Percentiles rank a stretch among this genome's conserved stretches.
Evolutionary conservation across 2,797 vertebrate species (phyloP).

Genomic region (Brachyalestes nurse): DNA sequence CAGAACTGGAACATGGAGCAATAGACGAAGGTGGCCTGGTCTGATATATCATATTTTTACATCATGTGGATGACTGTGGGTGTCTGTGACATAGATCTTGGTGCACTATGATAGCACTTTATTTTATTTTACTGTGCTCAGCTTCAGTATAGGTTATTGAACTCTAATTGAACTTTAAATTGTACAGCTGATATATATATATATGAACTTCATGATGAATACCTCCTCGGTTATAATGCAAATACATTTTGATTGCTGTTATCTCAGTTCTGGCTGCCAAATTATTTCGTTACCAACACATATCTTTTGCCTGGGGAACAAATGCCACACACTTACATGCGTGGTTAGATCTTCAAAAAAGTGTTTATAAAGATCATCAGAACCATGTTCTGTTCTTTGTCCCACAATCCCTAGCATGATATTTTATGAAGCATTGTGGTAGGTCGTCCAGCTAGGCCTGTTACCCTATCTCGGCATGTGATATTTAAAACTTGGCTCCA

Average conservation of each 20-base stretch:
- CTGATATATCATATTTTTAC: too few relatives aligned
- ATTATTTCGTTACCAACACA: background rate
- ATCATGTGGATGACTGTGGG: too few relatives aligned
- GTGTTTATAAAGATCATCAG: conserved; percentile 64
- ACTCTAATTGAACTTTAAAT: background rate
- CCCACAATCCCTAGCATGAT: conserved; percentile 66
- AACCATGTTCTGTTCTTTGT: conserved; percentile 68
- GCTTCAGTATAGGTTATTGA: background rate
- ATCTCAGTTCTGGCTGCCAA: background rate
- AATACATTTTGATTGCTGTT: background rate
- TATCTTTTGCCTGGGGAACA: background rate
- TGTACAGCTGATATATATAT: background rate
- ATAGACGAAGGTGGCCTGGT: too few relatives aligned
- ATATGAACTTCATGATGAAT: background rate
- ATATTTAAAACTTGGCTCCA: conserved; percentile 79
- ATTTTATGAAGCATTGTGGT: conserved; percentile 77
- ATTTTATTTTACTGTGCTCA: background rate
- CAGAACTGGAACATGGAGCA: too few relatives aligned
- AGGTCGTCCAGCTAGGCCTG: conserved; percentile 69
- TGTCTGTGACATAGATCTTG: too few relatives aligned
- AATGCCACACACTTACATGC: background rate
- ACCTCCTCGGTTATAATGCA: background rate
- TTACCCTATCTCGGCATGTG: conserved; percentile 70
- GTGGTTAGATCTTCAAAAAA: conserved; percentile 15
- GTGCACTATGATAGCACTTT: too few relatives aligned